phyloP scores from a whole-genome alignment of 2,113 vertebrate genomes.

The Myodes glareolus region DNA sequence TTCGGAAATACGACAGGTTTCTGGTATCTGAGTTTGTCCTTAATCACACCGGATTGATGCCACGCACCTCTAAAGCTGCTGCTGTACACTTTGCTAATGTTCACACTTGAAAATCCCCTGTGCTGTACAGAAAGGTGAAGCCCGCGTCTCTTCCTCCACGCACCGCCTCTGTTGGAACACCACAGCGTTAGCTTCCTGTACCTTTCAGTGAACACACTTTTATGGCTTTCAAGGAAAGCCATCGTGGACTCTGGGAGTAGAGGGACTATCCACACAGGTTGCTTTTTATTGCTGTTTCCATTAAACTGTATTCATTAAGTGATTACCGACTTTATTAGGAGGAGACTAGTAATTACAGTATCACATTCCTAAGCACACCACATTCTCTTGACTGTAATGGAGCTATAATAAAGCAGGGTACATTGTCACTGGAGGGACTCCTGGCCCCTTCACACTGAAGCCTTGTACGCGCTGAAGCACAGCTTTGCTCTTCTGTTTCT shows the following conservation, averaged over 20 bases:
- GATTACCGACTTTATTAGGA: background rate
- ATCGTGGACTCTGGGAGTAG: background rate
- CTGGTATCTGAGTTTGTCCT: background rate
- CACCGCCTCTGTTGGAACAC: background rate
- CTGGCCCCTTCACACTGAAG: background rate
- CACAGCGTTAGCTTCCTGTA: background rate
- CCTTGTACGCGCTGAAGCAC: background rate
- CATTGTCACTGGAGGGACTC: background rate
- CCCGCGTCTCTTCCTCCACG: background rate
- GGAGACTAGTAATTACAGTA: constrained; percentile 3
- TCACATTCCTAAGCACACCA: background rate
- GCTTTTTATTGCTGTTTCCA: constrained; percentile 22
- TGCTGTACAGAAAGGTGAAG: background rate
- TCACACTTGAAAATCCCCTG: background rate
- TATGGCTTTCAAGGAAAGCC: background rate
- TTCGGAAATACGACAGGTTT: background rate
- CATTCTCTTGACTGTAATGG: background rate
- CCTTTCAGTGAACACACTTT: background rate
- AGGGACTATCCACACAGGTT: background rate
- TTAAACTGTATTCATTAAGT: constrained; percentile 6
- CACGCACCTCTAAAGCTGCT: background rate
- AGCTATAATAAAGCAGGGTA: constrained; percentile 23
- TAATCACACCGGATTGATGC: background rate
- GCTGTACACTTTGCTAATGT: background rate
- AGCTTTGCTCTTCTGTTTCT: background rate